A percentile compares a stretch with the other conserved stretches of the same genome.
These are phyloP conservation scores for Orestias chungarensis DNA, from an alignment of 2,797 vertebrate genomes.

Conservation along the genomic window DNA sequence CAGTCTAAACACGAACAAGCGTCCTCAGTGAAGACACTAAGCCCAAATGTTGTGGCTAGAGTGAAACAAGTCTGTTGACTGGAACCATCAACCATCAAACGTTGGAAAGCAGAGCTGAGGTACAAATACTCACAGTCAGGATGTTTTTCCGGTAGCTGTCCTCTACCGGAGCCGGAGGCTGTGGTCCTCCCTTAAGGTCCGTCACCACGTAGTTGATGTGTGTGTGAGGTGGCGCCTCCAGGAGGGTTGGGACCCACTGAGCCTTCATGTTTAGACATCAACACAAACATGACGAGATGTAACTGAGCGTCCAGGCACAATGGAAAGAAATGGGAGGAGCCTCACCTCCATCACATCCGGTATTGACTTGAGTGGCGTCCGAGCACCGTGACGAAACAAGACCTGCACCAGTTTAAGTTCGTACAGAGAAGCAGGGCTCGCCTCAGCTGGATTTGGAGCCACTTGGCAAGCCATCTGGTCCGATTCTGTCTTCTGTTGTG, in stretches of 20 bases:
- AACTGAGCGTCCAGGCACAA: not conserved
- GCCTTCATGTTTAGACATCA: conserved; percentile 72
- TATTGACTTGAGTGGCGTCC: conserved; percentile 88
- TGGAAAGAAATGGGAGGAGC: not conserved
- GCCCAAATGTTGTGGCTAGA: not conserved
- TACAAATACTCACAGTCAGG: conserved; percentile 71
- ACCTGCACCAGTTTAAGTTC: conserved; percentile 89
- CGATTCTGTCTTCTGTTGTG: conserved; percentile 66
- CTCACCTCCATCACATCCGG: conserved; percentile 85
- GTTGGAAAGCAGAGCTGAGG: not conserved
- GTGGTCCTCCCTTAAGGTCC: conserved; percentile 86
- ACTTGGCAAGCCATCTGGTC: conserved; percentile 17
- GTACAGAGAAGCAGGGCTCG: conserved; percentile 57
- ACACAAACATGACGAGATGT: not conserved
- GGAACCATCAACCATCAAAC: too few relatives aligned
- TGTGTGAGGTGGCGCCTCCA: conserved; percentile 86
- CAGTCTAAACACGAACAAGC: not conserved
- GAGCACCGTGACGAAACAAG: conserved; percentile 91
- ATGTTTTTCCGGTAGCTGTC: conserved; percentile 79
- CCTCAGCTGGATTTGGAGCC: not conserved
- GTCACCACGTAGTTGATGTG: conserved; percentile 86
- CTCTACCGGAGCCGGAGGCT: conserved; percentile 81
- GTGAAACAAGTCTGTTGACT: not conserved
- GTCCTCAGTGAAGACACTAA: not conserved
- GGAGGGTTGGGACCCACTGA: conserved; percentile 84